phyloP scores from a whole-genome alignment of 2,888 invertebrate species.

The Oscheius onirici region DNA sequence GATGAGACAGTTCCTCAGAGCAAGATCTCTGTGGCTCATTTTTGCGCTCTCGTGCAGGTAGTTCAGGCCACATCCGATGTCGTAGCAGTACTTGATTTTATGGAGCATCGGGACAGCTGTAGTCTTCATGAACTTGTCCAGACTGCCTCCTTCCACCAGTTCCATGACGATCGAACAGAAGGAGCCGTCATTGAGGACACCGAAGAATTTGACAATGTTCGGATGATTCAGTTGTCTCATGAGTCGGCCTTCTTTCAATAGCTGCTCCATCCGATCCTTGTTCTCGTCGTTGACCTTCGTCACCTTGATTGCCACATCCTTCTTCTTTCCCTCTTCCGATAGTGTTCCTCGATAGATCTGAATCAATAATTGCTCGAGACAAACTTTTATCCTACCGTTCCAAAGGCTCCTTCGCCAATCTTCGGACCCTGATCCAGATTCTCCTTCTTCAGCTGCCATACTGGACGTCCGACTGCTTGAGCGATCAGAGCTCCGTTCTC shows the following conservation, averaged over 20 bases:
- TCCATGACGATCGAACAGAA: slow-evolving; percentile 13
- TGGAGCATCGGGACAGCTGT: neutral
- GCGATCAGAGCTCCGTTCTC: neutral
- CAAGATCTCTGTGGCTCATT: neutral
- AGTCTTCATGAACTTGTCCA: slow-evolving; percentile 5
- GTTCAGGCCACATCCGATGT: neutral
- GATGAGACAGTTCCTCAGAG: slow-evolving; percentile 1
- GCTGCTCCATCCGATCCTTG: neutral
- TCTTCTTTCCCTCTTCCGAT: neutral
- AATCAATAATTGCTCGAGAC: no score
- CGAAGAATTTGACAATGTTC: slow-evolving; percentile 12
- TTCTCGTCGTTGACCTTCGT: slow-evolving; percentile 13
- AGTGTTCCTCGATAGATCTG: neutral
- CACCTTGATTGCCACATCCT: neutral
- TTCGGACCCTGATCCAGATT: neutral
- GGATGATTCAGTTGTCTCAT: slow-evolving; percentile 16
- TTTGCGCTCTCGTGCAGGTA: neutral
- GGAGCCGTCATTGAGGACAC: neutral
- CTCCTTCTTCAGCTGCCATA: slow-evolving; percentile 6
- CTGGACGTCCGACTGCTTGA: neutral
- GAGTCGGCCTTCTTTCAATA: neutral
- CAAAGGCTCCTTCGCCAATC: neutral
- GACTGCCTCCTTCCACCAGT: slow-evolving; percentile 3
- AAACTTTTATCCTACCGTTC: neutral
- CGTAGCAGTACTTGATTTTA: neutral